Conservation (phyloP, 2,113 vertebrate species). For the Mellivora capensis region DNA sequence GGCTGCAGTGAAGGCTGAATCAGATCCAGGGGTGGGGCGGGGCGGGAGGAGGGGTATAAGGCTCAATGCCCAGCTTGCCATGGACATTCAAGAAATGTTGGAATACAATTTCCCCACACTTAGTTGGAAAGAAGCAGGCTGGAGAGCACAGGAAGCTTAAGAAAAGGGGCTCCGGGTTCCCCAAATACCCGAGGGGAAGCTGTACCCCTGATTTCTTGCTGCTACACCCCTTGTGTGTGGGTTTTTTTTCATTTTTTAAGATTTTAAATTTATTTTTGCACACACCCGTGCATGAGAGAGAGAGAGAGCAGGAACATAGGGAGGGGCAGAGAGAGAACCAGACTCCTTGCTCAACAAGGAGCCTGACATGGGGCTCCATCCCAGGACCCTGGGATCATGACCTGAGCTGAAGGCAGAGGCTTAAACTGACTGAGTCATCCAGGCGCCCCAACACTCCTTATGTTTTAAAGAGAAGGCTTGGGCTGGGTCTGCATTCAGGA, state of each 20-base stretch:
- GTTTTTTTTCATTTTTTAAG: neutral
- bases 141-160: neutral
- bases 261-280: neutral
- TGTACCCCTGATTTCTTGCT: neutral
- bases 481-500: neutral
- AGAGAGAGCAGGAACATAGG: too few relatives aligned
- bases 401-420: too few relatives aligned
- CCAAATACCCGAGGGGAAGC: neutral
- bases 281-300: too few relatives aligned
- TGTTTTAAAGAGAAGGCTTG: neutral
- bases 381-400: too few relatives aligned
- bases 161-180: neutral
- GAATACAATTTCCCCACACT: neutral
- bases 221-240: neutral
- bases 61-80: fast-evolving
- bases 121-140: neutral
- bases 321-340: too few relatives aligned
- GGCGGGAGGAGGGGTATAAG: fast-evolving
- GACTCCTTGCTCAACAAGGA: too few relatives aligned
- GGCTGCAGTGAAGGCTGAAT: neutral
- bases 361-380: too few relatives aligned
- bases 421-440: too few relatives aligned
- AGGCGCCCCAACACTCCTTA: too few relatives aligned
- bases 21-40: neutral
- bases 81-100: neutral